phyloP scores from a whole-genome alignment of 2,888 invertebrate genomes.

The Cosmopolites sordidus region DNA sequence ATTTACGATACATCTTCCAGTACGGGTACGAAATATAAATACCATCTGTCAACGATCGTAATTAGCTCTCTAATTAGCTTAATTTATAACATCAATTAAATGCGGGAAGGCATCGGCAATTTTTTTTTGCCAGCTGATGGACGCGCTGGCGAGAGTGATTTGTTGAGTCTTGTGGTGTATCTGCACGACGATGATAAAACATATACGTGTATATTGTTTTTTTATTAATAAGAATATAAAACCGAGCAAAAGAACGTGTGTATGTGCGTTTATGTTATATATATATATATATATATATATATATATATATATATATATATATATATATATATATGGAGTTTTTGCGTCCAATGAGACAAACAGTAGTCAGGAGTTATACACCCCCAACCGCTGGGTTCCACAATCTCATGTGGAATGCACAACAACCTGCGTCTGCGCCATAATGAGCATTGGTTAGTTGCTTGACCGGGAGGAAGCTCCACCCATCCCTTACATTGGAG shows the following conservation, averaged over 20 bases:
- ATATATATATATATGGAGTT: too few species aligned
- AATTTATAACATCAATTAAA: conserved; percentile 10
- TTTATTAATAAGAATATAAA: neutral
- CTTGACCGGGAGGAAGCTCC: too few species aligned
- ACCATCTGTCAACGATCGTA: conserved; percentile 4
- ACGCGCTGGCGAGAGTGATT: conserved; percentile 2
- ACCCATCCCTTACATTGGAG: too few species aligned
- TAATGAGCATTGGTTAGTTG: too few species aligned
- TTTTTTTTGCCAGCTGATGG: conserved; percentile 5
- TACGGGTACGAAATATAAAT: conserved; percentile 5
- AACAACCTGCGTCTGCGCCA: too few species aligned
- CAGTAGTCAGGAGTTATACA: too few species aligned
- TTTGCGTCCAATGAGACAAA: too few species aligned
- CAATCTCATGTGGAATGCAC: too few species aligned
- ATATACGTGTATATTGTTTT: too few species aligned
- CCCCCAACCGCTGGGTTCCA: too few species aligned
- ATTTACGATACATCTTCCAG: conserved; percentile 8
- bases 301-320: neutral
- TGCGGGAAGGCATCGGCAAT: neutral
- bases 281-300: too few species aligned
- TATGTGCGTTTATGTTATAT: neutral
- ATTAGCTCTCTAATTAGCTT: conserved; percentile 7
- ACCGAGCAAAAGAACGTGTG: neutral
- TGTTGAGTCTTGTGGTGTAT: neutral
- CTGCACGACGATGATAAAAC: too few species aligned